Percentiles rank a stretch among this genome's conserved stretches.
These are phyloP conservation scores for Drosophila sp. DNA, from an alignment of 1,140 invertebrate genomes.

Conservation along the genomic window DNA sequence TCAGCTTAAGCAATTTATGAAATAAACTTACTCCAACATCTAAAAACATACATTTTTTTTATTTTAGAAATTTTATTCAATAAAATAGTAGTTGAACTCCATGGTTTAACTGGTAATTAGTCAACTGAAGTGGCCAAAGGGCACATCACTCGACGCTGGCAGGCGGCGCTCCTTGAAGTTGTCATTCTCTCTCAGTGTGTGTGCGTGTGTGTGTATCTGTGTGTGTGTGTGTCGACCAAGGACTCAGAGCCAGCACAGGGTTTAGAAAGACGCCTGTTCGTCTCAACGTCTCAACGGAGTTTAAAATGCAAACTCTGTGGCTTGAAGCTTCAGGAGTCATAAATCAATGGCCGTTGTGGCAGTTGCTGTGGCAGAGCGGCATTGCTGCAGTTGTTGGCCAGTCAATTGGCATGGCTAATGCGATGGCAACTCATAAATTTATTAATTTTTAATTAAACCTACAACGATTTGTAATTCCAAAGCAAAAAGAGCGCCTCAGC, in stretches of 20 bases:
- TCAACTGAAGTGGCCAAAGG: constrained; percentile 76
- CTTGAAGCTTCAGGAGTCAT: constrained; percentile 29
- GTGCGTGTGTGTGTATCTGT: background rate
- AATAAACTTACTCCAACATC: no score
- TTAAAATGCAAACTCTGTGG: background rate
- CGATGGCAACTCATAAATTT: constrained; percentile 82
- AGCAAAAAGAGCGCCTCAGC: constrained; percentile 43
- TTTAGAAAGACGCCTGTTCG: constrained; percentile 40
- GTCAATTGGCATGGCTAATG: constrained; percentile 81
- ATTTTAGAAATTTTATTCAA: background rate
- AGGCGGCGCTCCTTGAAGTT: constrained; percentile 66
- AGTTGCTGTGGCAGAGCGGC: constrained; percentile 29
- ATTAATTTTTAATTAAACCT: constrained; percentile 83
- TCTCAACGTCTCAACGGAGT: constrained; percentile 47
- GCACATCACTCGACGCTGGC: constrained; percentile 55
- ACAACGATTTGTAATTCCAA: constrained; percentile 81
- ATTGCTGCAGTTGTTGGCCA: constrained; percentile 59
- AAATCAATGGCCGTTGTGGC: constrained; percentile 40
- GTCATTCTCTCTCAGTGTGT: background rate
- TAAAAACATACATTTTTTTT: no score
- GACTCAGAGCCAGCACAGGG: background rate
- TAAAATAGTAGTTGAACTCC: constrained; percentile 12
- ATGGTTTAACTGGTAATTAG: constrained; percentile 63
- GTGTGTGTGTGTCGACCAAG: constrained; percentile 23
- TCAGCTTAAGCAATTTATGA: no score